phyloP scores from a whole-genome alignment of 2,797 vertebrate species.

The Spea hammondii region DNA sequence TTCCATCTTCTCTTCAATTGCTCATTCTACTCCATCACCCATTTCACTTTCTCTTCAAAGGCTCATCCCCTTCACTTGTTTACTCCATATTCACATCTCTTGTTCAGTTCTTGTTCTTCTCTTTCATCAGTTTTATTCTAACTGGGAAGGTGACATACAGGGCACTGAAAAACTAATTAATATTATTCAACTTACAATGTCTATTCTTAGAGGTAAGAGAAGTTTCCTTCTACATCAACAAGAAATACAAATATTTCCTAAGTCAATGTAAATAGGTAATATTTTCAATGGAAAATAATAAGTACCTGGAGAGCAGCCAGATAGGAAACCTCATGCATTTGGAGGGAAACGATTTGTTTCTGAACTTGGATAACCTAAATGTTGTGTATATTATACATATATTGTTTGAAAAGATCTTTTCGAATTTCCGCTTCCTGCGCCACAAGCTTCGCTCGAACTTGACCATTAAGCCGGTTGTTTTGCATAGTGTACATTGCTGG shows the following conservation, averaged over 20 bases:
- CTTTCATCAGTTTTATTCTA: no score
- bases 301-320: conserved; percentile 38
- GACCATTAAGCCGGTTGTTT: not conserved
- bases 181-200: not conserved
- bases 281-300: conserved; percentile 39
- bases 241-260: conserved; percentile 42
- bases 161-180: not conserved
- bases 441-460: not conserved
- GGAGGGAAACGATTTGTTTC: conserved; percentile 33
- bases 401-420: conserved; percentile 19
- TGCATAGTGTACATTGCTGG: not conserved
- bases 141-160: no score
- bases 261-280: conserved; percentile 36
- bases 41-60: not conserved
- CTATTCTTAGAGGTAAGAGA: conserved; percentile 11
- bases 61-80: not conserved
- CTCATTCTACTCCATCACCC: not conserved
- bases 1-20: not conserved
- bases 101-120: not conserved
- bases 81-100: not conserved
- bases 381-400: conserved; percentile 23
- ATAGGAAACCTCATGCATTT: conserved; percentile 38
- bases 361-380: conserved; percentile 47
- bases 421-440: conserved; percentile 19
- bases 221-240: conserved; percentile 19